These are phyloP conservation scores for Ypsolopha sequella DNA, from an alignment of 2,888 invertebrate genomes.

Conservation along the genomic window DNA sequence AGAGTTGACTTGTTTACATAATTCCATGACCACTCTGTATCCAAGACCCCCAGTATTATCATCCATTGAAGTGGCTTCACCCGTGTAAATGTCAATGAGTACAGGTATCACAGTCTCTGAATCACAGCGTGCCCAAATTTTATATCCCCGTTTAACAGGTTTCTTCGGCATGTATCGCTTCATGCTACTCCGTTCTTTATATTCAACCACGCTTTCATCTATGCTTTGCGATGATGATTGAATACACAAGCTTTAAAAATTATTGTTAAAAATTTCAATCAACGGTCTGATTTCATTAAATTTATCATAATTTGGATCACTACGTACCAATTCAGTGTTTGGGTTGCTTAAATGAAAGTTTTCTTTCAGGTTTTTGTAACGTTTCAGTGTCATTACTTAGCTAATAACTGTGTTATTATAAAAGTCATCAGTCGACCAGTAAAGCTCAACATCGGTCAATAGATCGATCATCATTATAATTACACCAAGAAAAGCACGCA, in stretches of 20 bases:
- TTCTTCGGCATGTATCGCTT: not conserved
- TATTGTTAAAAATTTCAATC: not conserved
- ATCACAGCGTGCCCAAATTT: too few species aligned
- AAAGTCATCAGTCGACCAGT: conserved; percentile 10
- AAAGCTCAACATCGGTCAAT: conserved; percentile 9
- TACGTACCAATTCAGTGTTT: not conserved
- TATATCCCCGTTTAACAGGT: not conserved
- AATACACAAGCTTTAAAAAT: not conserved
- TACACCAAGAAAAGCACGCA: conserved; percentile 10
- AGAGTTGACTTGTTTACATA: too few species aligned
- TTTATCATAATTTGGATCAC: not conserved
- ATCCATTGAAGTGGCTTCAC: too few species aligned
- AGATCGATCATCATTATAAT: conserved; percentile 10
- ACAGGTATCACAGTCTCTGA: too few species aligned
- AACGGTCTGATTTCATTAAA: not conserved
- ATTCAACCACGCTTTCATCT: not conserved
- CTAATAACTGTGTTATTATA: conserved; percentile 9
- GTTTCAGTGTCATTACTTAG: conserved; percentile 6
- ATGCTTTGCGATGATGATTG: not conserved
- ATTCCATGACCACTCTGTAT: too few species aligned
- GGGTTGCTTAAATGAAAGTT: not conserved
- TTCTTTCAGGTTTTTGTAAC: not conserved
- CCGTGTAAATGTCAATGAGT: too few species aligned
- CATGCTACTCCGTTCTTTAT: not conserved
- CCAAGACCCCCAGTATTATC: too few species aligned